Conservation (phyloP, 2,113 vertebrate genomes). For the Cyprinodon variegatus region DNA sequence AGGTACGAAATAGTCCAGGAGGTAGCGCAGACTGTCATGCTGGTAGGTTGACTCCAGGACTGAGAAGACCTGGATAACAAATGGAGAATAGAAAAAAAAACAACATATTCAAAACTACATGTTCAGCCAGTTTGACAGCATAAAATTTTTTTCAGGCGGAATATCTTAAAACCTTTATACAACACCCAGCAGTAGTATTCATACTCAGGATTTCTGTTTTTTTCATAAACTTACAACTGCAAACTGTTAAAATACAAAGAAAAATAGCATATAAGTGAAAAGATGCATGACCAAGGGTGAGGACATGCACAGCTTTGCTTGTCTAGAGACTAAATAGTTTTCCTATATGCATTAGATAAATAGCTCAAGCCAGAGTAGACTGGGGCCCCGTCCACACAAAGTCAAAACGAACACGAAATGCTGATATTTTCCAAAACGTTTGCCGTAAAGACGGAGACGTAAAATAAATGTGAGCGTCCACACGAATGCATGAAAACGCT, state of each 20-base stretch:
- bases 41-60: slow-evolving; percentile 91
- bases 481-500: too few relatives aligned
- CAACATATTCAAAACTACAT: not conserved
- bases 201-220: not conserved
- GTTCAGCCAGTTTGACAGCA: not conserved
- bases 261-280: not conserved
- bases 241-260: not conserved
- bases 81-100: not conserved
- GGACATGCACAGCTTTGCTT: not conserved
- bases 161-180: not conserved
- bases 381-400: too few relatives aligned
- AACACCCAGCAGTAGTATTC: too few relatives aligned
- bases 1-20: slow-evolving; percentile 91
- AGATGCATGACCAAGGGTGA: not conserved
- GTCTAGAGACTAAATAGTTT: not conserved
- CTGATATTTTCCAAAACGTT: too few relatives aligned
- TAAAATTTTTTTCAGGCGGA: not conserved
- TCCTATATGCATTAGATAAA: not conserved
- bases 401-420: too few relatives aligned
- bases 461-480: too few relatives aligned
- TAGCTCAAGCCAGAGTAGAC: not conserved
- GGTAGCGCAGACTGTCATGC: slow-evolving; percentile 90
- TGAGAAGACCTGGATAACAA: slow-evolving; percentile 83
- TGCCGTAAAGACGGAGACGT: too few relatives aligned
- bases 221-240: not conserved